Conservation (phyloP, 2,113 vertebrate species). For the Microtus ochrogaster region DNA sequence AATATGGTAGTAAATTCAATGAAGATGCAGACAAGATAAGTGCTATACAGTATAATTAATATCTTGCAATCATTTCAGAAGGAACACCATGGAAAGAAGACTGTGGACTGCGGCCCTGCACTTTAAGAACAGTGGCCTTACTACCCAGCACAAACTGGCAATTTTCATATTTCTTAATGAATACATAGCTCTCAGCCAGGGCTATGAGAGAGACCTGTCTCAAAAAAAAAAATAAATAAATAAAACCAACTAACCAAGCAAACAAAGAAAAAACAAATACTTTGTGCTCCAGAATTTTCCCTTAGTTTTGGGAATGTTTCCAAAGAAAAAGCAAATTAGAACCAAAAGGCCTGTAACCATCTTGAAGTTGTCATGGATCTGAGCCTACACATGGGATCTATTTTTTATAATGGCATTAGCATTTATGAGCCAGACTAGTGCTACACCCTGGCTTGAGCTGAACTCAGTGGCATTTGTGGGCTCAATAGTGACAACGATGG, state of each 20-base stretch:
- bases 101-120: background rate
- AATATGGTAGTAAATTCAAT: background rate
- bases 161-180: conserved; percentile 51
- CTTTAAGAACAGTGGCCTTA: background rate
- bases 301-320: conserved; percentile 30
- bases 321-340: conserved; percentile 57
- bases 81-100: conserved; percentile 2
- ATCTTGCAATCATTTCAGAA: conserved; percentile 5
- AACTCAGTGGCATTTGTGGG: conserved; percentile 36
- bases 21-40: background rate
- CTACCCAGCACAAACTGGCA: background rate
- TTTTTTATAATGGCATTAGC: conserved; percentile 53
- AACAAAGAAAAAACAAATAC: background rate
- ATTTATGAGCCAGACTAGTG: background rate
- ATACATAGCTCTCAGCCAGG: background rate
- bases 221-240: background rate
- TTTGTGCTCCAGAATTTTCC: background rate
- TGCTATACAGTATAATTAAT: background rate
- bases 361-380: conserved; percentile 58
- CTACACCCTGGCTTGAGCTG: conserved; percentile 20
- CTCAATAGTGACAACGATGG: background rate
- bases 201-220: background rate
- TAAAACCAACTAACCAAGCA: background rate
- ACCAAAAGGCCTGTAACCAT: conserved; percentile 44
- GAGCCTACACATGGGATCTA: background rate